These are phyloP conservation scores for Uloborus diversus DNA, from an alignment of 1,140 invertebrate genomes.

Conservation along the genomic window DNA sequence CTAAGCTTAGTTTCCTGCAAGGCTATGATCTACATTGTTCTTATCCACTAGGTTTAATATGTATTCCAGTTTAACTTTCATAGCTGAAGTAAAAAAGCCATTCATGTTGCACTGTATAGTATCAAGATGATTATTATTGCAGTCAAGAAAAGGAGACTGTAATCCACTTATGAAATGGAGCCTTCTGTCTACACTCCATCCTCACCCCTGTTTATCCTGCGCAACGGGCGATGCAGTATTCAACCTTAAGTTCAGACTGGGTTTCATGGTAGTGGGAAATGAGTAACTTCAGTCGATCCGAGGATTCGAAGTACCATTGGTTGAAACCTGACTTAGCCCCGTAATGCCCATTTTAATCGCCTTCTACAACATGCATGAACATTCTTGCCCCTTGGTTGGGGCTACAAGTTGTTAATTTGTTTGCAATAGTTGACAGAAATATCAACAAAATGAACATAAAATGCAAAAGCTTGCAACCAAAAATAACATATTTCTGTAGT, in stretches of 20 bases:
- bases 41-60: not conserved
- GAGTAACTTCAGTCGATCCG: not conserved
- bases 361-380: too few relatives aligned
- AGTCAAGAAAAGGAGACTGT: not conserved
- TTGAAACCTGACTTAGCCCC: not conserved
- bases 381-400: too few relatives aligned
- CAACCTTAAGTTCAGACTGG: not conserved
- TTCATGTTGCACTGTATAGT: not conserved
- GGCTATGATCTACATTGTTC: not conserved
- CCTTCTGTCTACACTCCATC: not conserved
- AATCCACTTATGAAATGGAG: not conserved
- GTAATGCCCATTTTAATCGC: not conserved
- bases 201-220: not conserved
- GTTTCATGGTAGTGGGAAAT: not conserved
- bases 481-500: too few relatives aligned
- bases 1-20: slow-evolving; percentile 7
- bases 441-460: too few relatives aligned
- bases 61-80: not conserved
- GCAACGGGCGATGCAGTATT: not conserved
- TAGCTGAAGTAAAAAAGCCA: not conserved
- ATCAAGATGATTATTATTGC: not conserved
- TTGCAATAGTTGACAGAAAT: too few relatives aligned
- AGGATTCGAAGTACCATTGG: not conserved
- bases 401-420: too few relatives aligned
- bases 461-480: too few relatives aligned